A percentile compares a stretch with the other conserved stretches of the same genome.
phyloP scores from a whole-genome alignment of 2,113 vertebrate genomes.

The Naja naja region DNA sequence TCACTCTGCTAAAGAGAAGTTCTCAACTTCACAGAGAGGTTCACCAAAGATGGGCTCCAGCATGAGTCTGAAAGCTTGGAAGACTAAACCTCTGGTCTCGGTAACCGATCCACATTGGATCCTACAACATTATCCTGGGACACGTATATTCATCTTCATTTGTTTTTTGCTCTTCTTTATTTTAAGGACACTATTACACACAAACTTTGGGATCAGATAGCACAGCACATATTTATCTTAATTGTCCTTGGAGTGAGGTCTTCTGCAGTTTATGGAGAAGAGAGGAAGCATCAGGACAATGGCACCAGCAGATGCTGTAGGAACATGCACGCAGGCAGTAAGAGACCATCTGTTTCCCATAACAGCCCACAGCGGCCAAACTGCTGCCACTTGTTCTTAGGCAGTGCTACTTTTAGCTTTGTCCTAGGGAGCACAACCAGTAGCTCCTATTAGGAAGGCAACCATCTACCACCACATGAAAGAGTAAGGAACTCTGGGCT shows the following conservation, averaged over 20 bases:
- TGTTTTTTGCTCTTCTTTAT: background rate
- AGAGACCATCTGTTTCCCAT: slow-evolving; percentile 11
- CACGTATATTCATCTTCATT: background rate
- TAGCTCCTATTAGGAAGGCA: background rate
- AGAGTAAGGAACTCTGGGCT: background rate
- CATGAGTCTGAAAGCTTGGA: background rate
- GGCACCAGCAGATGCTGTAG: background rate
- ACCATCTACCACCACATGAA: background rate
- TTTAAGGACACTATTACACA: background rate
- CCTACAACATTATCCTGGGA: background rate
- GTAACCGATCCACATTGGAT: background rate
- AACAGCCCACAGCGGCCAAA: background rate
- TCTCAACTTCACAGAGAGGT: background rate
- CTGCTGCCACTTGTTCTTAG: slow-evolving; percentile 10
- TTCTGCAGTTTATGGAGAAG: background rate
- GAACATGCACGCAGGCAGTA: slow-evolving; percentile 3
- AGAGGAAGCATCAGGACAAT: background rate
- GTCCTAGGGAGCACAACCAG: background rate
- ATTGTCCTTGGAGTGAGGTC: slow-evolving; percentile 6
- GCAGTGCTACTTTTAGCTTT: slow-evolving; percentile 10
- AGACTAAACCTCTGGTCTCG: background rate
- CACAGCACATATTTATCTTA: background rate
- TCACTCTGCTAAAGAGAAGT: background rate
- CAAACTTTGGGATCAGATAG: background rate
- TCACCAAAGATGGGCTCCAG: background rate